Percentiles rank a stretch among this genome's conserved stretches.
Evolutionary conservation across 2,113 vertebrate genomes (phyloP).

Genomic region (Gopherus evgoodei): DNA sequence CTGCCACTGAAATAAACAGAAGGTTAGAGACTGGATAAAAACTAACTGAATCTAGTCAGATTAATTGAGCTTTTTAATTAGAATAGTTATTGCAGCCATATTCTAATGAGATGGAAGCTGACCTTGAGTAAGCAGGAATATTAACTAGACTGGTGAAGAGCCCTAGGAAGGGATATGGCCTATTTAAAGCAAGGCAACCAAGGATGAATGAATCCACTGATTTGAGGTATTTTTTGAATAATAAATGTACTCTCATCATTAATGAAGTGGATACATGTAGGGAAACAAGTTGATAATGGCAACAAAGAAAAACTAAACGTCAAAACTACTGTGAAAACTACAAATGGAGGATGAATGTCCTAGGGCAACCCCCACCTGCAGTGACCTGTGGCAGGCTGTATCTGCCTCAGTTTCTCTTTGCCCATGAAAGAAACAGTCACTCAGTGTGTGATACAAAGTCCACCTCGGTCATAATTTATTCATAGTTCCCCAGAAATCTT

Average conservation of each 20-base stretch:
- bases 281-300: neutral
- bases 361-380: neutral
- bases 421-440: neutral
- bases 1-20: constrained; percentile 56
- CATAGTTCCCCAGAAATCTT: neutral
- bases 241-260: neutral
- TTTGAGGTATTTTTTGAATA: neutral
- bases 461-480: neutral
- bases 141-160: constrained; percentile 10
- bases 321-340: neutral
- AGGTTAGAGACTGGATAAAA: constrained; percentile 44
- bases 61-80: constrained; percentile 56
- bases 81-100: constrained; percentile 49
- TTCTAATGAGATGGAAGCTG: constrained; percentile 43
- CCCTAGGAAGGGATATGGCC: neutral
- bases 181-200: constrained; percentile 21
- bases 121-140: constrained; percentile 49
- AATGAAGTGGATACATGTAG: neutral
- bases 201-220: neutral
- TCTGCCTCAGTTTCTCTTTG: neutral
- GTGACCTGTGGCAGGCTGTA: neutral
- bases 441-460: neutral
- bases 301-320: neutral
- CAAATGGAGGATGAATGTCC: neutral
- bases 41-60: neutral